phyloP scores from a whole-genome alignment of 2,797 vertebrate genomes.

The Paedocypris micromegethes region DNA sequence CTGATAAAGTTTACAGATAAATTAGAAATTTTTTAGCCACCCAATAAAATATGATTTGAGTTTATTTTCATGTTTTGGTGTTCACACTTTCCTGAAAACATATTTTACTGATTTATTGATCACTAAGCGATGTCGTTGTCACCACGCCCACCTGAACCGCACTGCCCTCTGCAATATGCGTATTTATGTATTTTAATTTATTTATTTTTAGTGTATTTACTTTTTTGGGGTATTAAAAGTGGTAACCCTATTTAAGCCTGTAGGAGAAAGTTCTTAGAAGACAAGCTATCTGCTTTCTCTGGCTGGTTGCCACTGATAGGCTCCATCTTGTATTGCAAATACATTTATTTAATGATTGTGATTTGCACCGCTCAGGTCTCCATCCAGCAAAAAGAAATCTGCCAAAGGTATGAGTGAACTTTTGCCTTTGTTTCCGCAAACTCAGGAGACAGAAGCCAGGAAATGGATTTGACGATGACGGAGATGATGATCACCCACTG shows the following conservation, averaged over 20 bases:
- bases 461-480: slow-evolving; percentile 66
- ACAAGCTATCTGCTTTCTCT: slow-evolving; percentile 19
- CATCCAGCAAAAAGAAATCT: slow-evolving; percentile 23
- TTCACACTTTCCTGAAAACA: no score
- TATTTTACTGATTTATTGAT: no score
- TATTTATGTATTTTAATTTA: background rate
- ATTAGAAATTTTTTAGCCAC: no score
- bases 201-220: background rate
- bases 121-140: no score
- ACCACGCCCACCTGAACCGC: no score
- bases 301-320: slow-evolving; percentile 15
- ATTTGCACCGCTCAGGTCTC: slow-evolving; percentile 29
- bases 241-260: background rate
- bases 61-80: no score
- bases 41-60: no score
- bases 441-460: slow-evolving; percentile 63
- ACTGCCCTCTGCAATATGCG: no score
- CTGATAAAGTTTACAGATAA: no score
- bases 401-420: slow-evolving; percentile 59
- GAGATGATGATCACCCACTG: slow-evolving; percentile 44
- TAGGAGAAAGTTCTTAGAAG: background rate
- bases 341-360: slow-evolving; percentile 28
- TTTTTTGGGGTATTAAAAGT: background rate
- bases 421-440: slow-evolving; percentile 55
- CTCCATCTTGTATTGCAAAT: slow-evolving; percentile 30